phyloP scores from a whole-genome alignment of 2,888 invertebrate genomes.

The Xylota sylvarum region DNA sequence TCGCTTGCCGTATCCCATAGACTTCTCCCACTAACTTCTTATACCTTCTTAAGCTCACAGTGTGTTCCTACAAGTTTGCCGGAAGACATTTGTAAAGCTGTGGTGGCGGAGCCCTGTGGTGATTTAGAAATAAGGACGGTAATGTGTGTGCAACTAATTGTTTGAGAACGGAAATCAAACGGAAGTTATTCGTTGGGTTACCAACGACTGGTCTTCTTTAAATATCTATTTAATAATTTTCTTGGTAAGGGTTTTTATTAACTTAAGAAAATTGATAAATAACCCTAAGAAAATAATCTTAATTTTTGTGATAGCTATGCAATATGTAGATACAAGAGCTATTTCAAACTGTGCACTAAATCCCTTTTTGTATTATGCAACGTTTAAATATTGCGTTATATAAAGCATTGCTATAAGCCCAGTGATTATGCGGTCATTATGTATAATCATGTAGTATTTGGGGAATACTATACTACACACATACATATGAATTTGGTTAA shows the following conservation, averaged over 20 bases:
- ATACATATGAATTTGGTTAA: too few relatives aligned
- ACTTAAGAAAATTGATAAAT: not conserved
- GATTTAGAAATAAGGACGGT: slow-evolving; percentile 64
- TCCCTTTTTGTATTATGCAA: too few relatives aligned
- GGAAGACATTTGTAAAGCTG: slow-evolving; percentile 74
- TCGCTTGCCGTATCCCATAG: slow-evolving; percentile 63
- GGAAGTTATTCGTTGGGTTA: slow-evolving; percentile 69
- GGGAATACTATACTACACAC: too few relatives aligned
- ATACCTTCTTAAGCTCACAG: slow-evolving; percentile 70
- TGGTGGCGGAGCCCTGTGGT: slow-evolving; percentile 64
- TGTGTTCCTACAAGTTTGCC: slow-evolving; percentile 70
- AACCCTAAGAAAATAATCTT: not conserved
- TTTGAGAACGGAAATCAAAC: slow-evolving; percentile 68
- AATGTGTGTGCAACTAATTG: slow-evolving; percentile 73
- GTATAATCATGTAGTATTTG: too few relatives aligned
- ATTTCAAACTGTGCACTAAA: too few relatives aligned
- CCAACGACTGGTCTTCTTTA: slow-evolving; percentile 47
- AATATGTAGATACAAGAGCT: too few relatives aligned
- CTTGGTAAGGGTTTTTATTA: not conserved
- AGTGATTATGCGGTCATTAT: too few relatives aligned
- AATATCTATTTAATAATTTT: slow-evolving; percentile 29
- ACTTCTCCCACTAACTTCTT: slow-evolving; percentile 60
- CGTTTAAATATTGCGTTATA: too few relatives aligned
- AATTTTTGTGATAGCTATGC: too few relatives aligned
- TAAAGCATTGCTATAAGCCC: too few relatives aligned